phyloP scores from a whole-genome alignment of 1,140 invertebrate genomes.

The Drosophila eugracilis region DNA sequence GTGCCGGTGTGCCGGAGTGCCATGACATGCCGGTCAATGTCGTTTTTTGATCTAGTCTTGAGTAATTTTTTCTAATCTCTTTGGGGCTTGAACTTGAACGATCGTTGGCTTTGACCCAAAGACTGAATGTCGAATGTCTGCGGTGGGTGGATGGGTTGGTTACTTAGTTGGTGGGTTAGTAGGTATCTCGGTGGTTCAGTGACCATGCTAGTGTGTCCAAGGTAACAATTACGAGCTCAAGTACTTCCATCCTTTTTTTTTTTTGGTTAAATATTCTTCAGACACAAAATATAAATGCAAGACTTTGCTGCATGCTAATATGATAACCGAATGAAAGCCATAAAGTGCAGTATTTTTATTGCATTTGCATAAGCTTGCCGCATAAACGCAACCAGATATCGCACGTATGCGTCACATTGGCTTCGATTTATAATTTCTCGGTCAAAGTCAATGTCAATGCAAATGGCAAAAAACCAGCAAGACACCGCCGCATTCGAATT shows the following conservation, averaged over 20 bases:
- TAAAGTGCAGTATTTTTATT: slow-evolving; percentile 12
- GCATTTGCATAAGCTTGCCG: slow-evolving; percentile 19
- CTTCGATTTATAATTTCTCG: slow-evolving; percentile 78
- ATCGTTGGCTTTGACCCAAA: slow-evolving; percentile 63
- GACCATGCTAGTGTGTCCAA: slow-evolving; percentile 26
- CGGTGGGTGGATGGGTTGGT: slow-evolving; percentile 24
- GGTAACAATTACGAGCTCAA: slow-evolving; percentile 24
- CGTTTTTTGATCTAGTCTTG: slow-evolving; percentile 82
- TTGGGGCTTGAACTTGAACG: slow-evolving; percentile 66
- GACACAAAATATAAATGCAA: slow-evolving; percentile 6
- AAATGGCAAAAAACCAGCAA: slow-evolving; percentile 64
- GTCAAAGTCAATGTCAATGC: slow-evolving; percentile 84
- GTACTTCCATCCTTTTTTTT: slow-evolving; percentile 1
- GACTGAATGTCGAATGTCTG: slow-evolving; percentile 40
- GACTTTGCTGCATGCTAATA: slow-evolving; percentile 17
- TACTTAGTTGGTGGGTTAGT: slow-evolving; percentile 4
- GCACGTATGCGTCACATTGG: slow-evolving; percentile 68
- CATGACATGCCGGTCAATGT: slow-evolving; percentile 77
- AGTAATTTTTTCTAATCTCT: slow-evolving; percentile 68
- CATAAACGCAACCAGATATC: slow-evolving; percentile 8
- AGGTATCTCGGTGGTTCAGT: not conserved
- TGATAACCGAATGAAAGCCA: not conserved
- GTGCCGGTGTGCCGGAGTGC: slow-evolving; percentile 49
- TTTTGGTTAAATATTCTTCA: not conserved
- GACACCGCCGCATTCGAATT: slow-evolving; percentile 50